phyloP scores from a whole-genome alignment of 2,888 invertebrate genomes.

The Dioctria rufipes region DNA sequence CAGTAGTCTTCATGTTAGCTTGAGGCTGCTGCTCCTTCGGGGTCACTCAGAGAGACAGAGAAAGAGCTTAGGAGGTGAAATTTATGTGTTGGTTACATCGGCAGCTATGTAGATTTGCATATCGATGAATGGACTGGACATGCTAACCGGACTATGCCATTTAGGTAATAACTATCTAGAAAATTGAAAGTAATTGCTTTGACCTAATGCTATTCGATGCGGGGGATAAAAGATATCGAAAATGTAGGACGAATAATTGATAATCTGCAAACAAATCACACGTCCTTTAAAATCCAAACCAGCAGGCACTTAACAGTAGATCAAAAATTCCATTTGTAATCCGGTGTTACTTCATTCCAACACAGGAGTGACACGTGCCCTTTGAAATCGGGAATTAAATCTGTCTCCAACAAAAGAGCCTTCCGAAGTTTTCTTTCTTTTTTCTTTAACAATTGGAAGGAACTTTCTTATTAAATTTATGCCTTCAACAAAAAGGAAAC shows the following conservation, averaged over 20 bases:
- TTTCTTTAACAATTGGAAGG: neutral
- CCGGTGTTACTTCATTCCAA: neutral
- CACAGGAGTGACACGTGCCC: slow-evolving; percentile 36
- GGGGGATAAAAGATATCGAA: neutral
- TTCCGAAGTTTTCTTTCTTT: neutral
- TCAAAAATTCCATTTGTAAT: neutral
- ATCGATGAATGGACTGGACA: slow-evolving; percentile 47
- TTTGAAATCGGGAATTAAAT: slow-evolving; percentile 31
- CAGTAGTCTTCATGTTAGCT: neutral
- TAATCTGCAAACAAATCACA: neutral
- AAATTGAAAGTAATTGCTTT: slow-evolving; percentile 52
- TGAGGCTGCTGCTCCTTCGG: slow-evolving; percentile 30
- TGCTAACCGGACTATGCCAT: slow-evolving; percentile 7
- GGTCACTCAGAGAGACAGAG: neutral
- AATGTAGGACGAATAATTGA: neutral
- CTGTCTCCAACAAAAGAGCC: slow-evolving; percentile 21
- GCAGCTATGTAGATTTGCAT: slow-evolving; percentile 33
- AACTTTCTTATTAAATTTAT: slow-evolving; percentile 51
- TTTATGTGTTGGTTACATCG: slow-evolving; percentile 35
- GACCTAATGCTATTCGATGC: slow-evolving; percentile 29
- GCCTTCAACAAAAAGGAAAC: slow-evolving; percentile 38
- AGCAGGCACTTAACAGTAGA: neutral
- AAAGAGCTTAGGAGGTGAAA: slow-evolving; percentile 13
- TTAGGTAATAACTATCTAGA: slow-evolving; percentile 41
- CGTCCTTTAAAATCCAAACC: neutral